Evolutionary conservation across 2,888 invertebrate species (phyloP).

Genomic region (Venusia cambrica): DNA sequence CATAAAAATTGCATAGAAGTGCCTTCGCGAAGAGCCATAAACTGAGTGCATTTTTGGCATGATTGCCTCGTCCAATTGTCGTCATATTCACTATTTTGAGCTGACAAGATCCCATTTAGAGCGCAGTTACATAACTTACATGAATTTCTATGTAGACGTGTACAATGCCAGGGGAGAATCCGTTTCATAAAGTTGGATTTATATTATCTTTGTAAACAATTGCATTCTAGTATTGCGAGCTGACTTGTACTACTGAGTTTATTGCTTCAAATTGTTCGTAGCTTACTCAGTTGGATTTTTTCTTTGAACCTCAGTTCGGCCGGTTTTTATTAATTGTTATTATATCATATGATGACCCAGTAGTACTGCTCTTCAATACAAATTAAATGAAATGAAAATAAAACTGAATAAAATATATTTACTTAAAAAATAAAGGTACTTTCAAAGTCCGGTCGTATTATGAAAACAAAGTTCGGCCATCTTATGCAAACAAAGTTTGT

Average conservation of each 20-base stretch:
- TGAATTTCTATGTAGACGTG: conserved; percentile 23
- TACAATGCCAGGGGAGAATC: conserved; percentile 16
- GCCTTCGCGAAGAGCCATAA: conserved; percentile 38
- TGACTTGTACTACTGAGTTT: conserved; percentile 15
- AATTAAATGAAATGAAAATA: too few relatives aligned
- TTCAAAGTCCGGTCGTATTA: too few relatives aligned
- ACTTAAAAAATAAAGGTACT: too few relatives aligned
- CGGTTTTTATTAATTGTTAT: background rate
- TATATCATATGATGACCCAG: too few relatives aligned
- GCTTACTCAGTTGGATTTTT: conserved; percentile 4
- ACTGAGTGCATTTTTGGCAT: conserved; percentile 51
- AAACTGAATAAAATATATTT: too few relatives aligned
- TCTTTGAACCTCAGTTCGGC: conserved; percentile 9
- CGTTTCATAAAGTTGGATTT: conserved; percentile 17
- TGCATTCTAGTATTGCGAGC: conserved; percentile 17
- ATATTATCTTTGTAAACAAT: conserved; percentile 22
- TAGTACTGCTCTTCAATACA: too few relatives aligned
- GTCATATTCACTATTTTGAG: conserved; percentile 27
- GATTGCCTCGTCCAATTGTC: conserved; percentile 39
- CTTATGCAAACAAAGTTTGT: too few relatives aligned
- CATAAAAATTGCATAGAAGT: conserved; percentile 46
- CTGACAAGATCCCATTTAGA: conserved; percentile 21
- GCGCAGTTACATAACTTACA: conserved; percentile 19
- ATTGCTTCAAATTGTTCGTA: conserved; percentile 11
- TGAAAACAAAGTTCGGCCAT: too few relatives aligned